These are phyloP conservation scores for Tangara arthus DNA, from an alignment of 2,797 vertebrate species.

Conservation along the genomic window DNA sequence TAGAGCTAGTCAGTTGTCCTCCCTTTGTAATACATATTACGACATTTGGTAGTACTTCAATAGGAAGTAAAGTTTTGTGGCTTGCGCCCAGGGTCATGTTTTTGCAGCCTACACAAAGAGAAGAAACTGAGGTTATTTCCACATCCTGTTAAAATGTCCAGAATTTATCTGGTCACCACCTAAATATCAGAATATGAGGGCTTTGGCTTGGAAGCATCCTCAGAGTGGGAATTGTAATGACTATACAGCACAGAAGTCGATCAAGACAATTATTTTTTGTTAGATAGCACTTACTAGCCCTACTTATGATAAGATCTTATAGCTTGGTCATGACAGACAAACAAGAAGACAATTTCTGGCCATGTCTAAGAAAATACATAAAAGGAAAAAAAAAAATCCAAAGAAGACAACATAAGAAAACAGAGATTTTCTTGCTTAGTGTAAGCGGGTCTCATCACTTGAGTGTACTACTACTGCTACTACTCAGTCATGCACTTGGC, in stretches of 20 bases:
- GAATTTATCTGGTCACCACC: background rate
- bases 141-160: background rate
- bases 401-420: background rate
- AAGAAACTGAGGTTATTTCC: background rate
- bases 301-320: background rate
- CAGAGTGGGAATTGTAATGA: background rate
- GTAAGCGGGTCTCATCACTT: background rate
- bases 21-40: background rate
- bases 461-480: no score
- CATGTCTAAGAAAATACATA: background rate
- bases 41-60: background rate
- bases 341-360: background rate
- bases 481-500: background rate
- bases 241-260: background rate
- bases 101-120: background rate
- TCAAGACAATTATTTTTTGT: background rate
- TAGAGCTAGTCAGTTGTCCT: conserved; percentile 18
- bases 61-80: background rate
- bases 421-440: background rate
- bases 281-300: background rate
- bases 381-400: background rate
- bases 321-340: background rate
- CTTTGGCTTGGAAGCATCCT: background rate
- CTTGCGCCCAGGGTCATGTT: background rate
- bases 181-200: background rate